Evolutionary conservation across 2,797 vertebrate genomes (phyloP).

Genomic region (Microtus californicus): DNA sequence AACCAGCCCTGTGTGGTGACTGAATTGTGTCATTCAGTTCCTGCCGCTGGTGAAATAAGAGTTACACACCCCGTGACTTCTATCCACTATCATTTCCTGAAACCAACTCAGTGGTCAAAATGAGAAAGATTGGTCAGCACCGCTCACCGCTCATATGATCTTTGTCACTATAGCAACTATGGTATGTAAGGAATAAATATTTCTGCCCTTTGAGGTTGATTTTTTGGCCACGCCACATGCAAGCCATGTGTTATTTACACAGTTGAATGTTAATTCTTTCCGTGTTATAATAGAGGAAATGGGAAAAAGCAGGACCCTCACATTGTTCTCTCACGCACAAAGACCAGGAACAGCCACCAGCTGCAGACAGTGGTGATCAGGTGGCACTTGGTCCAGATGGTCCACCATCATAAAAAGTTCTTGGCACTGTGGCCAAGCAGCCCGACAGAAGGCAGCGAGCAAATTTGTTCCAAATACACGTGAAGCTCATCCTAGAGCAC

Average conservation of each 20-base stretch:
- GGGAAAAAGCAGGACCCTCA: neutral
- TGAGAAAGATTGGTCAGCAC: neutral
- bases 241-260: constrained; percentile 17
- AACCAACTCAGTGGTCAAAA: neutral
- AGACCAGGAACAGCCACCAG: neutral
- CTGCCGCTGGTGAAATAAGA: neutral
- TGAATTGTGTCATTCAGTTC: neutral
- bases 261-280: neutral
- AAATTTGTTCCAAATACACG: constrained; percentile 71
- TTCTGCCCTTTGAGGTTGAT: neutral
- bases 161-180: neutral
- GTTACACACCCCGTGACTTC: neutral
- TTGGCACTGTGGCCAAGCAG: constrained; percentile 61
- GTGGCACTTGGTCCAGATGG: constrained; percentile 58
- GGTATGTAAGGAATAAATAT: neutral
- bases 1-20: neutral
- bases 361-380: neutral
- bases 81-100: neutral
- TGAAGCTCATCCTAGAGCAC: constrained; percentile 51
- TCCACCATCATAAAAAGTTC: constrained; percentile 42
- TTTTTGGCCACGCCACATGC: neutral
- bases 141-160: neutral
- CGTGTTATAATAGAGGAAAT: constrained; percentile 4
- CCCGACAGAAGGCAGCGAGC: constrained; percentile 66
- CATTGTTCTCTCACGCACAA: neutral